Conservation (phyloP, 2,113 vertebrate genomes). For the Eurystomus gularis region DNA sequence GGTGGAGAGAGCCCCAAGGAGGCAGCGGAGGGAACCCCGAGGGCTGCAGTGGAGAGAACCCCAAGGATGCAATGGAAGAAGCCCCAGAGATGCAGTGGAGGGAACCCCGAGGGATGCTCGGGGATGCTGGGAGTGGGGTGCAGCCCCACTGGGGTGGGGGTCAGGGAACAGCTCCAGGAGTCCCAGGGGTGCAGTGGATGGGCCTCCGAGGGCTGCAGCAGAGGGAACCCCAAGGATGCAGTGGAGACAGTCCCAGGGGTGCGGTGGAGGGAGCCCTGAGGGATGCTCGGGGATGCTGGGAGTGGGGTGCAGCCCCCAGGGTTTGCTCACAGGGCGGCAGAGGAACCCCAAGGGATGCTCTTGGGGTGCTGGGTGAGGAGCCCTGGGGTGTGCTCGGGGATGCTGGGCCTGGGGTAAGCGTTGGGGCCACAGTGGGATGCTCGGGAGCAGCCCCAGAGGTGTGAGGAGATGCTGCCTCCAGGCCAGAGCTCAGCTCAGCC, state of each 20-base stretch:
- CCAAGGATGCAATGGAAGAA: not conserved
- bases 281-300: not conserved
- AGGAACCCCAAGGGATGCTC: too few species aligned
- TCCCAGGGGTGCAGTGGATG: not conserved
- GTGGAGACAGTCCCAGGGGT: too few species aligned
- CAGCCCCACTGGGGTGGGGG: too few species aligned
- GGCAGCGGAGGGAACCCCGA: not conserved
- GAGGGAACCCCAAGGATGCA: not conserved
- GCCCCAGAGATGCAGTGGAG: not conserved
- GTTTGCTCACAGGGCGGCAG: too few species aligned
- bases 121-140: too few species aligned
- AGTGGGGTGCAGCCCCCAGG: not conserved
- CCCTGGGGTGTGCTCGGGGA: not conserved
- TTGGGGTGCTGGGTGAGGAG: too few species aligned
- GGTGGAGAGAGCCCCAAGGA: too few species aligned
- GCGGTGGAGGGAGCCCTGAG: not conserved
- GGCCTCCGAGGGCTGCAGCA: not conserved
- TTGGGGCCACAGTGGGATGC: not conserved
- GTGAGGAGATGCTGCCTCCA: not conserved
- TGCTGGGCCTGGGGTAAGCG: not conserved
- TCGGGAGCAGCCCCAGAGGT: slow-evolving; percentile 24
- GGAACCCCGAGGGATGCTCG: too few species aligned
- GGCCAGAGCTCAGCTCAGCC: not conserved
- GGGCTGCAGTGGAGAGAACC: too few species aligned
- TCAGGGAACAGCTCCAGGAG: not conserved